Percentiles rank a stretch among this genome's conserved stretches.
Conservation (phyloP, 2,888 invertebrate genomes). For the Aplocera efformata region DNA sequence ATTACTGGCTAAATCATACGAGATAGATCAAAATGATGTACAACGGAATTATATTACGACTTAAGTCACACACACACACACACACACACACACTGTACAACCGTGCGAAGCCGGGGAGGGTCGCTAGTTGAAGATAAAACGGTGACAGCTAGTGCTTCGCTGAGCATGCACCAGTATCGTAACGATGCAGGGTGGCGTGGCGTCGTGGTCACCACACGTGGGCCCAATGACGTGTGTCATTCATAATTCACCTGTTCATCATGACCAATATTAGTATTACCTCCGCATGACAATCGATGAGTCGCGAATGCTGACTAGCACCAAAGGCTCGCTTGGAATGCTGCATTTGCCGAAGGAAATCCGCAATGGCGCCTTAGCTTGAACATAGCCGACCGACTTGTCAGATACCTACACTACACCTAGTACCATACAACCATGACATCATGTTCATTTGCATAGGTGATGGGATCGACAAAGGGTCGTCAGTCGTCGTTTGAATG, state of each 20-base stretch:
- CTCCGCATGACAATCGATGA: slow-evolving; percentile 53
- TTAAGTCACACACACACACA: too few species aligned
- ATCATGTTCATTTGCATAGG: slow-evolving; percentile 61
- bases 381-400: slow-evolving; percentile 43
- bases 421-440: slow-evolving; percentile 46
- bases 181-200: slow-evolving; percentile 8
- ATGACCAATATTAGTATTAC: slow-evolving; percentile 39
- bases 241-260: slow-evolving; percentile 64
- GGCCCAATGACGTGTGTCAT: slow-evolving; percentile 54
- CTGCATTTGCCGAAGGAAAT: slow-evolving; percentile 73
- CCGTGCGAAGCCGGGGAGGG: too few species aligned
- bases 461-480: slow-evolving; percentile 50
- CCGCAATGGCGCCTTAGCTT: slow-evolving; percentile 66
- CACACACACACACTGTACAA: too few species aligned
- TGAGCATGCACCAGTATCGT: neutral
- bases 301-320: slow-evolving; percentile 60
- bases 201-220: slow-evolving; percentile 25
- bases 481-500: slow-evolving; percentile 27
- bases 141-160: neutral
- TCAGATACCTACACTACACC: slow-evolving; percentile 39
- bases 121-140: slow-evolving; percentile 5
- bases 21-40: too few species aligned
- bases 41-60: too few species aligned
- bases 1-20: too few species aligned
- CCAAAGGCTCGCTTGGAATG: slow-evolving; percentile 63